Percentiles rank a stretch among this genome's conserved stretches.
phyloP scores from a whole-genome alignment of 2,797 vertebrate genomes.

The Pseudopleuronectes americanus region DNA sequence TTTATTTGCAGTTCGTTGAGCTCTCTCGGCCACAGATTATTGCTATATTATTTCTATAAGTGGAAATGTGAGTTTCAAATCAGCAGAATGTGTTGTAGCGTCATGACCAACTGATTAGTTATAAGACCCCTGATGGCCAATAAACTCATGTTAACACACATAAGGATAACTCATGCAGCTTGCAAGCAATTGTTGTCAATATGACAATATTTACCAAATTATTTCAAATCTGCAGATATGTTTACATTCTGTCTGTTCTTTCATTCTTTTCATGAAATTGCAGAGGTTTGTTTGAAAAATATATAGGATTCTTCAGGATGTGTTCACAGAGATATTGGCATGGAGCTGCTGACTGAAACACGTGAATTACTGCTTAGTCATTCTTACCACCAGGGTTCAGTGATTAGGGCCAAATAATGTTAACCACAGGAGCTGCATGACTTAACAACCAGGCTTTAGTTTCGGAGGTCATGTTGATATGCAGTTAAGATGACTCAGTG shows the following conservation, averaged over 20 bases:
- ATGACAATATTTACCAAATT: no score
- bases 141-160: slow-evolving; percentile 31
- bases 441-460: slow-evolving; percentile 48
- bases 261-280: not conserved
- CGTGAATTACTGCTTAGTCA: slow-evolving; percentile 15
- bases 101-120: not conserved
- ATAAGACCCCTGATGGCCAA: slow-evolving; percentile 22
- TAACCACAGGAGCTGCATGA: slow-evolving; percentile 13
- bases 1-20: no score
- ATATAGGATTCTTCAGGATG: not conserved
- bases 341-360: not conserved
- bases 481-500: slow-evolving; percentile 14
- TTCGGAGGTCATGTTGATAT: slow-evolving; percentile 32
- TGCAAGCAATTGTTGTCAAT: slow-evolving; percentile 1
- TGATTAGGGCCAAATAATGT: slow-evolving; percentile 27
- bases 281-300: not conserved
- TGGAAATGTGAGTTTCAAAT: not conserved
- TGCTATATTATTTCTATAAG: no score
- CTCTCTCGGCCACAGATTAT: no score
- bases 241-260: no score
- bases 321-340: not conserved
- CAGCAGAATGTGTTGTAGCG: not conserved
- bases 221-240: no score
- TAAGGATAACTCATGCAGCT: slow-evolving; percentile 8
- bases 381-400: slow-evolving; percentile 17